phyloP scores from a whole-genome alignment of 30 jellyfish, hydroid and myxozoan genomes.

The Hydra vulgaris region DNA sequence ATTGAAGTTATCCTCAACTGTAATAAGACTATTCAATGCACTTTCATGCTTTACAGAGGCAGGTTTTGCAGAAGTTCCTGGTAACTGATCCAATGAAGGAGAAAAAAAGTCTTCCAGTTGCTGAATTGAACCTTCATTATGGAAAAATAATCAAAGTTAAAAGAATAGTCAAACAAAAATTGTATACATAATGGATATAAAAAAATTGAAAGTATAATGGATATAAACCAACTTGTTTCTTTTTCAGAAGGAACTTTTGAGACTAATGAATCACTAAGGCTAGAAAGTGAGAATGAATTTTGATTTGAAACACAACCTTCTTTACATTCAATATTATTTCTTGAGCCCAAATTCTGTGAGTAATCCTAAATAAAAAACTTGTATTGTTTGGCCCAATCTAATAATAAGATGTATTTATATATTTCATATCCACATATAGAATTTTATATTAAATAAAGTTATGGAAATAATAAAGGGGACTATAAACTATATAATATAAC shows the following conservation, averaged over 20 bases:
- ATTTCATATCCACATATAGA: too few species aligned
- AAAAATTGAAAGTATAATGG: too few species aligned
- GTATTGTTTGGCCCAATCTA: too few species aligned
- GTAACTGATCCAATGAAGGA: neutral
- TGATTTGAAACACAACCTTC: neutral
- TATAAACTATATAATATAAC: too few species aligned
- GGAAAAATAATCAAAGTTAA: too few species aligned
- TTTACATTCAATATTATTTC: neutral
- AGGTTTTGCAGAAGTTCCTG: conserved; percentile 38
- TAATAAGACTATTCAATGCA: conserved; percentile 15
- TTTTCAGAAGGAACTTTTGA: neutral
- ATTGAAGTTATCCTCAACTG: conserved; percentile 25
- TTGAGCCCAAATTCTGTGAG: too few species aligned
- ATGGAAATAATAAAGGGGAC: too few species aligned
- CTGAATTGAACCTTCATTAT: conserved; percentile 41
- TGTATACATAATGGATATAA: neutral
- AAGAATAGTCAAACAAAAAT: too few species aligned
- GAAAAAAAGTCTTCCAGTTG: conserved; percentile 25
- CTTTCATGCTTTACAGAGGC: conserved; percentile 45
- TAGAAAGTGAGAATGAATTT: neutral
- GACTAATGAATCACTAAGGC: neutral
- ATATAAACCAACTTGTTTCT: neutral
- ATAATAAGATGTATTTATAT: too few species aligned
- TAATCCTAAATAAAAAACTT: too few species aligned
- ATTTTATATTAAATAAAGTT: too few species aligned